Evolutionary conservation across 1,140 invertebrate species (phyloP), one percentile per base, ranked within the genome.

Genomic region (Globodera ellingtonae): DNA sequence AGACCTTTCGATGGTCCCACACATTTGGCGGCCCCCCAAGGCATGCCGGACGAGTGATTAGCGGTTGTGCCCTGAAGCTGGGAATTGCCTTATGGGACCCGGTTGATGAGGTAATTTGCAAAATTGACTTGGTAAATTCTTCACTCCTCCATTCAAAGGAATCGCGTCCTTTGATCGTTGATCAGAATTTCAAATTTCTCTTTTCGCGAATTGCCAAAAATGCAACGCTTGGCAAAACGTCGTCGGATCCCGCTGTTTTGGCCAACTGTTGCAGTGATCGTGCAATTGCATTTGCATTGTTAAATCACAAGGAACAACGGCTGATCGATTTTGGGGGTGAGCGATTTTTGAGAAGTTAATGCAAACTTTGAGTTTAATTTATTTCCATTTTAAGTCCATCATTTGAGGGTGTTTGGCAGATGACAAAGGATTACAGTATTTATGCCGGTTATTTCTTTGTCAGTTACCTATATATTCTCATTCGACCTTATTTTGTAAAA

Each of bases 251-350:
- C 35, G 35, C 35, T 35, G 35, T 35, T 67, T 6, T 75, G 65
- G 48, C 52, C 69, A 50, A 24, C 7, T 77, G 75, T 47, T 77
- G 75, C 59, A 77, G 75, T 47, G 75, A 77, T 21, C 10, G 62
- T 6, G 75, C 75, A 69, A 48, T 77, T 47, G 75, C 75, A 67
- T 77, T 77, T 47, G 62, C 50, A 65, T 35, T 67, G 48, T 67
- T 77, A 62, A 77, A 77, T 67, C 75, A 77, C 48, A 77, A 77
- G 21, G 75, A 77, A 24, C 75, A 69, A 48, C 52, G 75, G 24
- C 69, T 77, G 21, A 24, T 77, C 24, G 75, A 77, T 47, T 77
- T 65, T 77, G 75, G 75, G n/a, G 75, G 75, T 77, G 67, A 13
- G 56, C 56, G 56, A 62, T 13, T 4, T 62, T 62, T 62, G 1